Evolutionary conservation across 2,113 vertebrate species (phyloP).

Genomic region (Datnioides undecimradiatus): DNA sequence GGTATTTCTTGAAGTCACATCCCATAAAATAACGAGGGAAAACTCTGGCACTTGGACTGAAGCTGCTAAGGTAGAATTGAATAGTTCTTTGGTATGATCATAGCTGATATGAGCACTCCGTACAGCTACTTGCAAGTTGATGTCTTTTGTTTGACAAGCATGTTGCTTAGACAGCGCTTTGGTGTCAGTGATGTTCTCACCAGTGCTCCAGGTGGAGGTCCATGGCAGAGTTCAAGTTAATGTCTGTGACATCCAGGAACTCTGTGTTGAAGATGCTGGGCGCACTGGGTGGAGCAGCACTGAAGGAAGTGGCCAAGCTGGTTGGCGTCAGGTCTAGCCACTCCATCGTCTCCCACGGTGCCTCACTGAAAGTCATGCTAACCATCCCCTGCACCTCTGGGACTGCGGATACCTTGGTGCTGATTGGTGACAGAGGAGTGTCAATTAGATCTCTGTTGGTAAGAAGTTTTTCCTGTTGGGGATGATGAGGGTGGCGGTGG

Average conservation of each 20-base stretch:
- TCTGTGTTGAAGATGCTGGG: conserved; percentile 97
- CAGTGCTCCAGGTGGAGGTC: conserved; percentile 97
- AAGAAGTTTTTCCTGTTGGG: conserved; percentile 88
- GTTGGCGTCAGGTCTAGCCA: conserved; percentile 96
- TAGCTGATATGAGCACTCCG: conserved; percentile 7
- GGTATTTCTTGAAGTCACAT: background rate
- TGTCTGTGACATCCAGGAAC: conserved; percentile 95
- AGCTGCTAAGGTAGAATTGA: conserved; percentile 3
- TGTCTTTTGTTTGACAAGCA: conserved; percentile 27
- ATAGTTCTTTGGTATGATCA: conserved; percentile 43
- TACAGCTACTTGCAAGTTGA: conserved; percentile 2
- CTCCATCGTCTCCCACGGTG: conserved; percentile 97
- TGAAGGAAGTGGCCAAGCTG: conserved; percentile 89
- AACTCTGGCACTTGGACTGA: conserved; percentile 19
- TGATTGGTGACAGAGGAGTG: conserved; percentile 88
- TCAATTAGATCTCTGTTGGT: conserved; percentile 90
- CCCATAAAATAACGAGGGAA: background rate
- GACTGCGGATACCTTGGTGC: conserved; percentile 86
- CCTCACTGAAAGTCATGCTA: conserved; percentile 93
- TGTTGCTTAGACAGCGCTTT: background rate
- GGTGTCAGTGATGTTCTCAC: conserved; percentile 78
- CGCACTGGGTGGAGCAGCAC: conserved; percentile 82
- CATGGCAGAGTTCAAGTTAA: conserved; percentile 95
- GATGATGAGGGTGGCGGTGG: conserved; percentile 87
- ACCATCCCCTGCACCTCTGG: conserved; percentile 88